phyloP scores from a whole-genome alignment of 2,797 vertebrate genomes.

The Phyllotis vaccarum region DNA sequence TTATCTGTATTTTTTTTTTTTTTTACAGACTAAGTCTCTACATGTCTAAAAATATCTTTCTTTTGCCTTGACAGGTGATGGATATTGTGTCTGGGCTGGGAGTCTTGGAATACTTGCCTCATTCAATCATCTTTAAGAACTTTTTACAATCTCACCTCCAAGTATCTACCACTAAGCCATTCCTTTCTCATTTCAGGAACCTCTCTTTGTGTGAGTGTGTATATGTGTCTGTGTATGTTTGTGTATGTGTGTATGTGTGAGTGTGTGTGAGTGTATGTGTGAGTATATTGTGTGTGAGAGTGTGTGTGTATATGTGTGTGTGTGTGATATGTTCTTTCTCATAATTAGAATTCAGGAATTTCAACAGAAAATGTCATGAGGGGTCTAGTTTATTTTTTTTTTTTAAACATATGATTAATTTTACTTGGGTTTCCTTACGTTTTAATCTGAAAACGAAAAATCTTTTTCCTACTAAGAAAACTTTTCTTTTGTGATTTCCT shows the following conservation, averaged over 20 bases:
- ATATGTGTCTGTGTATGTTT: too few relatives aligned
- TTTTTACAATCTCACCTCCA: constrained; percentile 35
- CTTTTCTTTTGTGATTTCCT: constrained; percentile 66
- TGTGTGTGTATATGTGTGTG: too few relatives aligned
- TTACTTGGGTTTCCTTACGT: neutral
- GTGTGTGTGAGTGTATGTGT: neutral
- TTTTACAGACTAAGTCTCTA: constrained; percentile 38
- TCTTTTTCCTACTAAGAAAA: constrained; percentile 22
- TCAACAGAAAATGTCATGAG: constrained; percentile 36
- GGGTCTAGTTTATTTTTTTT: neutral
- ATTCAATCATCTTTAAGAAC: constrained; percentile 46
- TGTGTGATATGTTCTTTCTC: constrained; percentile 28
- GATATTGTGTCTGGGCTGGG: neutral
- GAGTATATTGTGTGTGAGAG: too few relatives aligned
- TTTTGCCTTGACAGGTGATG: constrained; percentile 59
- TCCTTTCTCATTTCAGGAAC: neutral
- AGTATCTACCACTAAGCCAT: neutral
- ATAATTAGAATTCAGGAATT: constrained; percentile 59
- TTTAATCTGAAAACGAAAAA: constrained; percentile 34
- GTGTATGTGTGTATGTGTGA: neutral
- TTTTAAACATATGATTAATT: neutral
- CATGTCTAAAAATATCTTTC: constrained; percentile 54
- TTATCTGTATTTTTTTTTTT: constrained; percentile 56
- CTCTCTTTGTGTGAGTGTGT: neutral
- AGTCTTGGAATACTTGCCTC: constrained; percentile 46